Conservation (phyloP, 2,797 vertebrate species). For the Halcyon leucocephala region DNA sequence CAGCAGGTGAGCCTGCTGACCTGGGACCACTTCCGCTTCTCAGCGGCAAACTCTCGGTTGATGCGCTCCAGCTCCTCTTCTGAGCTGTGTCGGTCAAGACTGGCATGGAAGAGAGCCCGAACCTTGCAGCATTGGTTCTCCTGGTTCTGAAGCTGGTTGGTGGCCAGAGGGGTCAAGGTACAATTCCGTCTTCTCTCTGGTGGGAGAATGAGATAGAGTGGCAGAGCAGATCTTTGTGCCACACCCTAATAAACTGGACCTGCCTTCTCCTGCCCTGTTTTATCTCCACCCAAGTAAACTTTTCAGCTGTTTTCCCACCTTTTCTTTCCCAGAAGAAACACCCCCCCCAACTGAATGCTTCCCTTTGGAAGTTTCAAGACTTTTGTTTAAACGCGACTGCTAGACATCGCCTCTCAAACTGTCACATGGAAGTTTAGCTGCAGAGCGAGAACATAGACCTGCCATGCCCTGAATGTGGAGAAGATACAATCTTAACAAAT, state of each 20-base stretch:
- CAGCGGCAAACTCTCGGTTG: constrained; percentile 80
- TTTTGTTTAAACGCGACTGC: neutral
- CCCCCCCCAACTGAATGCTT: neutral
- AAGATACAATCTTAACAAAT: neutral
- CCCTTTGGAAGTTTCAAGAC: neutral
- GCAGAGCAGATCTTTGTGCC: neutral
- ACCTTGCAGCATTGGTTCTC: constrained; percentile 86
- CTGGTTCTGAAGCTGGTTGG: constrained; percentile 91
- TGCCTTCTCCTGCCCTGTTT: neutral
- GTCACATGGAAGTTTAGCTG: neutral
- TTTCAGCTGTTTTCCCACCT: neutral
- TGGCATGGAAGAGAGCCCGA: constrained; percentile 86
- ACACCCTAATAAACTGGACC: neutral
- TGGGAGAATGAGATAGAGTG: neutral
- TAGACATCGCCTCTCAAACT: neutral
- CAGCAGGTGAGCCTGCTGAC: constrained; percentile 78
- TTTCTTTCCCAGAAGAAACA: neutral
- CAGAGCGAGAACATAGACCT: neutral
- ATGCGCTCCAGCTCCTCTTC: constrained; percentile 93
- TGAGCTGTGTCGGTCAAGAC: constrained; percentile 89
- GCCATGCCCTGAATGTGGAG: neutral
- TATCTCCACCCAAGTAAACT: neutral
- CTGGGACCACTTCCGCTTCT: constrained; percentile 87
- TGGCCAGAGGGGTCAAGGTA: constrained; percentile 88
- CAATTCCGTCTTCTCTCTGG: constrained; percentile 89